A percentile compares a stretch with the other conserved stretches of the same genome.
Evolutionary conservation across 2,888 invertebrate species (phyloP).

Genomic region (Prosapia bicincta): DNA sequence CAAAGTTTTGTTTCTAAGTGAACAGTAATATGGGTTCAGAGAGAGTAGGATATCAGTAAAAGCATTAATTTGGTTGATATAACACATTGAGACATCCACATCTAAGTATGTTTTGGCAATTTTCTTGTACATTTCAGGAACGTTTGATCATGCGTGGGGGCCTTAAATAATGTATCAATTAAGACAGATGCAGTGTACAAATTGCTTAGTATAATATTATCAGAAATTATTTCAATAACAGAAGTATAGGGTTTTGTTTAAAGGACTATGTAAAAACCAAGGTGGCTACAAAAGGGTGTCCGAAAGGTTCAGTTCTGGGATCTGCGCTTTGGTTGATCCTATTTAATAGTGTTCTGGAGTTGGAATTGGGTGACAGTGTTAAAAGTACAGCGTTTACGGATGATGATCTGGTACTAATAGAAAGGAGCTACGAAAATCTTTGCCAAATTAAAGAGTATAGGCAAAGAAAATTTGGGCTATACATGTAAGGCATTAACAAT

Average conservation of each 20-base stretch:
- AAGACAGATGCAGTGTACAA: neutral
- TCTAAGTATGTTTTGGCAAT: neutral
- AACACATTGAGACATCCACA: neutral
- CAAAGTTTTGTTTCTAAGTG: neutral
- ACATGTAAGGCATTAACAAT: too few species aligned
- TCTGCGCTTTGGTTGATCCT: neutral
- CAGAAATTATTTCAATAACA: neutral
- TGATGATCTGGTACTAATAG: neutral
- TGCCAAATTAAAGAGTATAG: too few species aligned
- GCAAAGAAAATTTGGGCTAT: too few species aligned
- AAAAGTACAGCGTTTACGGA: neutral
- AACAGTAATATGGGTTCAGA: neutral
- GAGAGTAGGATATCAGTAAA: neutral
- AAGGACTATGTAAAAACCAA: neutral
- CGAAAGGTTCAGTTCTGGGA: neutral
- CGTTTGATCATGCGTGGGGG: too few species aligned
- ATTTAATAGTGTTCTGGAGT: neutral
- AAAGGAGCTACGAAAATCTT: too few species aligned
- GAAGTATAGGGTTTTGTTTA: neutral
- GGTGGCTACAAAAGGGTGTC: neutral
- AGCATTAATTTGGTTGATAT: neutral
- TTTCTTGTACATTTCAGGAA: neutral
- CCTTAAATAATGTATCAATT: neutral
- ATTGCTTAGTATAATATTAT: too few species aligned
- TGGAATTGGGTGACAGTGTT: neutral